phyloP scores from a whole-genome alignment of 2,888 invertebrate species.

The Anagyrus pseudococci region DNA sequence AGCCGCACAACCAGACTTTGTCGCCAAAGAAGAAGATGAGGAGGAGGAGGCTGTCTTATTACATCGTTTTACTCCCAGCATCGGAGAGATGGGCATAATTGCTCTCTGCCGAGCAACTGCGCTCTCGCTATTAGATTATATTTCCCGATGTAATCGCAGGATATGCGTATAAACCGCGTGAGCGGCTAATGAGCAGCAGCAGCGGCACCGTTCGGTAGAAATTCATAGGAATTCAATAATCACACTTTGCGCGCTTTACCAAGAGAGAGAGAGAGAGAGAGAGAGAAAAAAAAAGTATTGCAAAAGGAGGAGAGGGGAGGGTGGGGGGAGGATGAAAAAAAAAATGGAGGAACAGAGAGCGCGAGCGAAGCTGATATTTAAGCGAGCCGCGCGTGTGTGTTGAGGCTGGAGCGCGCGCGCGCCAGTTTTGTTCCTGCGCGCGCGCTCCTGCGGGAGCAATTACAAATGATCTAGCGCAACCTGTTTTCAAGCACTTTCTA shows the following conservation, averaged over 20 bases:
- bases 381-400: background rate
- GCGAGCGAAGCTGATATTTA: constrained; percentile 17
- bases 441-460: constrained; percentile 2
- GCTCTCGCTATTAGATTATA: constrained; percentile 8
- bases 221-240: constrained; percentile 35
- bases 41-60: too few relatives aligned
- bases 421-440: background rate
- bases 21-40: too few relatives aligned
- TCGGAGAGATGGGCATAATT: too few relatives aligned
- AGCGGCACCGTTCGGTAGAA: background rate
- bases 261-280: background rate
- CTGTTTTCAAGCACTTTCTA: constrained; percentile 37
- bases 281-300: constrained; percentile 7
- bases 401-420: background rate
- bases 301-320: too few relatives aligned
- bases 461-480: constrained; percentile 35
- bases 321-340: background rate
- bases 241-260: constrained; percentile 9
- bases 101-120: too few relatives aligned
- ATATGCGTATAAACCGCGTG: constrained; percentile 2
- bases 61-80: too few relatives aligned
- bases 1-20: too few relatives aligned
- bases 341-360: constrained; percentile 7
- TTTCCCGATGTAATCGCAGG: constrained; percentile 19
- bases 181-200: background rate